phyloP scores from a whole-genome alignment of 2,888 invertebrate genomes.

The Hydraecia micacea region DNA sequence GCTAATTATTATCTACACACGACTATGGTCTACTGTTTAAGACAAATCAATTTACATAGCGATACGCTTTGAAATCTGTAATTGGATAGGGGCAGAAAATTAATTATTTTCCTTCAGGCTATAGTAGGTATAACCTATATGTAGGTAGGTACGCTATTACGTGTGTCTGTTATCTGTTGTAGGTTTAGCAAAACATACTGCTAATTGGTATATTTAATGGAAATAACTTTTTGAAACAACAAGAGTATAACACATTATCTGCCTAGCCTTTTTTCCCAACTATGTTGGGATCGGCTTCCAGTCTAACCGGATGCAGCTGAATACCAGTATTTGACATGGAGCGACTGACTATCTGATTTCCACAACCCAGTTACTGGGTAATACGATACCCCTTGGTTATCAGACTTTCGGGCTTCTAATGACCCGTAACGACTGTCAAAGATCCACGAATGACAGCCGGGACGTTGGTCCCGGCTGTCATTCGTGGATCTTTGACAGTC shows the following conservation, averaged over 20 bases:
- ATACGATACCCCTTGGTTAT: too few relatives aligned
- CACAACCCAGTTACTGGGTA: too few relatives aligned
- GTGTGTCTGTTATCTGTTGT: not conserved
- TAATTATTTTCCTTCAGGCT: conserved; percentile 56
- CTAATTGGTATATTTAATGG: conserved; percentile 29
- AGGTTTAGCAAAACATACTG: conserved; percentile 19
- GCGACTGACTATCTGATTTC: too few relatives aligned
- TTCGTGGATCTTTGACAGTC: too few relatives aligned
- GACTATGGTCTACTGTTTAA: conserved; percentile 36
- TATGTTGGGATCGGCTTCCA: too few relatives aligned
- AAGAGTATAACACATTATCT: not conserved
- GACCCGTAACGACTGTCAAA: too few relatives aligned
- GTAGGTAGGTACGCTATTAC: conserved; percentile 3
- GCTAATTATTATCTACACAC: conserved; percentile 60
- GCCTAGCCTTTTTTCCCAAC: too few relatives aligned
- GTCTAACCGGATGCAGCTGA: too few relatives aligned
- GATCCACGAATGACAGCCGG: too few relatives aligned
- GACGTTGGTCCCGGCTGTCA: too few relatives aligned
- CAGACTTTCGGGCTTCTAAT: too few relatives aligned
- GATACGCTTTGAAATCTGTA: conserved; percentile 56
- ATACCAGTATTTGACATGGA: too few relatives aligned
- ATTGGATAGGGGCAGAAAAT: conserved; percentile 46
- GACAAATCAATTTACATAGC: conserved; percentile 58
- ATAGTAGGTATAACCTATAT: not conserved
- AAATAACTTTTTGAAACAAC: conserved; percentile 23